Conservation (phyloP, 2,797 vertebrate species). For the Clamator glandarius region DNA sequence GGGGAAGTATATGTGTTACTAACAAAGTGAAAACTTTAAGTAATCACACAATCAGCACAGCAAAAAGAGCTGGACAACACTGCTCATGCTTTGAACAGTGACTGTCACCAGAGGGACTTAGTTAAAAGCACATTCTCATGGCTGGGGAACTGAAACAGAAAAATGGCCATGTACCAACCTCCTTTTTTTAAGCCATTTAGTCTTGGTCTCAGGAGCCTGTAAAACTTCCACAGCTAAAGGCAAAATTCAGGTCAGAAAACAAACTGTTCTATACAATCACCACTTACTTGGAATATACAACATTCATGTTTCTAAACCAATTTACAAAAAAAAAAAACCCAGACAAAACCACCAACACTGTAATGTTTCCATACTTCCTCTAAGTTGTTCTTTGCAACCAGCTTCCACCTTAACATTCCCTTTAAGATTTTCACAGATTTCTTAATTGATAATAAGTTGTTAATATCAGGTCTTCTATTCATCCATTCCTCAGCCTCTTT, state of each 20-base stretch:
- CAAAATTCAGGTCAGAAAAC: background rate
- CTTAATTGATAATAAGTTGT: slow-evolving; percentile 78
- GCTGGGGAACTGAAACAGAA: background rate
- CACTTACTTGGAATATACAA: background rate
- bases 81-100: background rate
- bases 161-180: background rate
- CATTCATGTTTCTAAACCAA: background rate
- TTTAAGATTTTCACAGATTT: slow-evolving; percentile 80
- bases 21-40: background rate
- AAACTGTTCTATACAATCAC: background rate
- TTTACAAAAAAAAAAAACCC: background rate
- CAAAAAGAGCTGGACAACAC: background rate
- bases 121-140: background rate
- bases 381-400: slow-evolving; percentile 79
- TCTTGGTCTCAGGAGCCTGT: background rate
- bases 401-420: slow-evolving; percentile 79
- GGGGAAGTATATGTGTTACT: background rate
- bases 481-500: slow-evolving; percentile 74
- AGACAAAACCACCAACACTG: background rate
- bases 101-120: background rate
- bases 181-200: background rate
- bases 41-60: background rate
- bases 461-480: slow-evolving; percentile 69
- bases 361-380: slow-evolving; percentile 78
- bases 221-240: background rate